phyloP scores from a whole-genome alignment of 92 coral and sea anemone genomes.

The Parazoanthus atlanticus region DNA sequence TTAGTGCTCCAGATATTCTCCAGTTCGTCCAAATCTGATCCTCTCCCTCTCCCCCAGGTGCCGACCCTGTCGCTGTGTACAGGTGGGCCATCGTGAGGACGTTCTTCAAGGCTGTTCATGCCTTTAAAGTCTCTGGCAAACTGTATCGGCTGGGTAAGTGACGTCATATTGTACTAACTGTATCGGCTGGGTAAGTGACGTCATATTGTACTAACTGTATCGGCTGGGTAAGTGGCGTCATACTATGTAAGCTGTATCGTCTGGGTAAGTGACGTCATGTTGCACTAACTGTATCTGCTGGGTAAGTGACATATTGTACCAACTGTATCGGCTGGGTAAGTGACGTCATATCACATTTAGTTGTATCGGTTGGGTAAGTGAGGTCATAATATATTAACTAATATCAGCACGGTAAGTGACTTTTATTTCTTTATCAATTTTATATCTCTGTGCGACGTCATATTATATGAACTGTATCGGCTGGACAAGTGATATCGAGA shows the following conservation, averaged over 20 bases:
- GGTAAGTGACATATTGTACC: conserved; percentile 52
- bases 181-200: conserved; percentile 72
- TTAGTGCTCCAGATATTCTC: too few species aligned
- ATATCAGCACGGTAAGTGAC: neutral
- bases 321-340: too few species aligned
- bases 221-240: conserved; percentile 67
- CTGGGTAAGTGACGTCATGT: conserved; percentile 48
- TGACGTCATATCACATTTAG: neutral
- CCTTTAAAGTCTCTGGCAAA: conserved; percentile 87
- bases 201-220: conserved; percentile 8
- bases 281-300: conserved; percentile 43
- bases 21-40: too few species aligned
- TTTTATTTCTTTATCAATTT: neutral
- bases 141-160: conserved; percentile 74
- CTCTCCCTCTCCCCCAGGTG: conserved; percentile 61
- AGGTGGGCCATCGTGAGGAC: conserved; percentile 95
- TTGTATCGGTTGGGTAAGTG: neutral
- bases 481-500: too few species aligned
- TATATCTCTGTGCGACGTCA: too few species aligned
- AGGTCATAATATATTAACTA: too few species aligned
- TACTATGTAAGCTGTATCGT: too few species aligned
- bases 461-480: too few species aligned
- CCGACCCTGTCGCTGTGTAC: conserved; percentile 94
- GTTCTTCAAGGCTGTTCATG: conserved; percentile 93
- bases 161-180: neutral